A percentile compares a stretch with the other conserved stretches of the same genome.
These are phyloP conservation scores for Tipula helvola DNA, from an alignment of 2,888 invertebrate species.

Conservation along the genomic window DNA sequence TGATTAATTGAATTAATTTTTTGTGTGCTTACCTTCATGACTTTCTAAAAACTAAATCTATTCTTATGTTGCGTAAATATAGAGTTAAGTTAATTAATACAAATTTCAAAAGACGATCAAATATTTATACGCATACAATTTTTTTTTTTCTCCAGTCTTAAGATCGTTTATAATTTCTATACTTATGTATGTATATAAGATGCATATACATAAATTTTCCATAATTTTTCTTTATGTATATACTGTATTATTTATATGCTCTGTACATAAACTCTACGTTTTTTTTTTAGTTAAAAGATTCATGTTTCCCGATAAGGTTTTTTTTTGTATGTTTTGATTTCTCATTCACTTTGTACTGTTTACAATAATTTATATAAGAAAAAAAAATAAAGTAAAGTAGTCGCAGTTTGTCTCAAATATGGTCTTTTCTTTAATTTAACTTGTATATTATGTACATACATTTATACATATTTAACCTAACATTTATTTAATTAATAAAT, in stretches of 20 bases:
- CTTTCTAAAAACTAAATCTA: background rate
- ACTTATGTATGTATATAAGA: background rate
- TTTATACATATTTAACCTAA: background rate
- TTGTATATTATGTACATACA: background rate
- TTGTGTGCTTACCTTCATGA: background rate
- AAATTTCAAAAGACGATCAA: slow-evolving; percentile 4
- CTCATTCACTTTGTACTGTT: background rate
- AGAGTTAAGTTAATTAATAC: background rate
- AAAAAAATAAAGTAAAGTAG: background rate
- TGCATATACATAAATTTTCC: background rate
- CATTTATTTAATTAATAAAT: background rate
- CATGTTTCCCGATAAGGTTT: slow-evolving; percentile 4
- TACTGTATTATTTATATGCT: background rate
- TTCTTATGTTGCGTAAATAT: slow-evolving; percentile 4
- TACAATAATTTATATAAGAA: background rate
- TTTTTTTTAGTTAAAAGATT: background rate
- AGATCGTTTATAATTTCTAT: background rate
- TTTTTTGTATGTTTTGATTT: background rate
- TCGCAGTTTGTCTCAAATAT: background rate
- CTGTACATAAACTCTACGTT: background rate
- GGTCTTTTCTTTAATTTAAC: background rate
- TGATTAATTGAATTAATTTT: slow-evolving; percentile 4
- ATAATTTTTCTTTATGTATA: background rate
- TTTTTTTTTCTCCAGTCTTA: background rate
- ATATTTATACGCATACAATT: background rate